Conservation (phyloP, 1,140 invertebrate species). For the Laupala kohalensis region DNA sequence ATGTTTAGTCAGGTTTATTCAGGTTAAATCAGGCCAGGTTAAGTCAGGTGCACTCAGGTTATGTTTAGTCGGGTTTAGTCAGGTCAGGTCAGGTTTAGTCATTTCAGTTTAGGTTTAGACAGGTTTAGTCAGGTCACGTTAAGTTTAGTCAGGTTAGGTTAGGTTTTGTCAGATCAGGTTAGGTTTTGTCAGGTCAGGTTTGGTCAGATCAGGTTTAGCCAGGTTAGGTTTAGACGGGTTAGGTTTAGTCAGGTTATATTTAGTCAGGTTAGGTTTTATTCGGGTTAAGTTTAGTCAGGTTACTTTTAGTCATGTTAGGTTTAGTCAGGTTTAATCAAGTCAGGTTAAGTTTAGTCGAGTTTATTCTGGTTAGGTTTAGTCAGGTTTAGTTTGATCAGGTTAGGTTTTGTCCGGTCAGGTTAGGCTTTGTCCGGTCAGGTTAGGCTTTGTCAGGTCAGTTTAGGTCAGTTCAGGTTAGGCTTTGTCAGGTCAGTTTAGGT, state of each 20-base stretch:
- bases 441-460: not conserved
- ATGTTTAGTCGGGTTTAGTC: constrained; percentile 14
- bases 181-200: not conserved
- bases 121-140: constrained; percentile 9
- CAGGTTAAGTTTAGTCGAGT: not conserved
- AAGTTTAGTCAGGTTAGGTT: constrained; percentile 8
- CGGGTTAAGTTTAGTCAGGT: constrained; percentile 9
- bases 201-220: not conserved
- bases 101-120: constrained; percentile 3
- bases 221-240: not conserved
- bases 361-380: not conserved
- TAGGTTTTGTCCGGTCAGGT: constrained; percentile 1
- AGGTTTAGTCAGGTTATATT: constrained; percentile 4
- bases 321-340: constrained; percentile 1
- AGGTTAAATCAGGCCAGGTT: not conserved
- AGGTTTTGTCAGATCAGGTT: too few species aligned
- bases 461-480: constrained; percentile 4
- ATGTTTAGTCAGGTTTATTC: constrained; percentile 4
- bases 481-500: constrained; percentile 1
- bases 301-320: constrained; percentile 8
- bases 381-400: not conserved
- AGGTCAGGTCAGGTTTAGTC: constrained; percentile 8
- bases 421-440: constrained; percentile 1
- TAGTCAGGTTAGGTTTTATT: not conserved
- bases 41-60: constrained; percentile 21